Evolutionary conservation across 2,113 vertebrate genomes (phyloP).

Genomic region (Bothrops jararaca): DNA sequence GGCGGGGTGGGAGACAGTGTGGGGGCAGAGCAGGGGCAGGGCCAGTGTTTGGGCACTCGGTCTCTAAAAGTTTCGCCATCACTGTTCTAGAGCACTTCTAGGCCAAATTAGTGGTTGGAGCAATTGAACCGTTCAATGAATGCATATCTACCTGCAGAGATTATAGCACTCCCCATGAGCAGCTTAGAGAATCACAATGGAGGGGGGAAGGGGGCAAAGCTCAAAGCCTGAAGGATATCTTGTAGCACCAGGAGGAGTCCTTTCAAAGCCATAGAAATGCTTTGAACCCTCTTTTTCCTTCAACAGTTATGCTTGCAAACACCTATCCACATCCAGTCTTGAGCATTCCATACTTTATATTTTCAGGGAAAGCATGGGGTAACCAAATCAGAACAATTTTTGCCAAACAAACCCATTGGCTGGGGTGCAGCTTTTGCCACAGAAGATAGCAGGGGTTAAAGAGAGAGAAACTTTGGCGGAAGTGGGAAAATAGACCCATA

Average conservation of each 20-base stretch:
- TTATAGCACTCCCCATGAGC: not conserved
- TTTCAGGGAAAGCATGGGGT: not conserved
- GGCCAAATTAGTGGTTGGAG: not conserved
- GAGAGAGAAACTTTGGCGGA: not conserved
- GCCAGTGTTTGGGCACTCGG: too few species aligned
- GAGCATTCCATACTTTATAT: not conserved
- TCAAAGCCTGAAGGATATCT: not conserved
- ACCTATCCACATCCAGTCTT: not conserved
- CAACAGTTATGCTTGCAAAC: not conserved
- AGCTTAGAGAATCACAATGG: not conserved
- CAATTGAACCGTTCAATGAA: not conserved
- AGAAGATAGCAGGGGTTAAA: not conserved
- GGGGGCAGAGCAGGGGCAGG: too few species aligned
- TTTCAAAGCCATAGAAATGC: not conserved
- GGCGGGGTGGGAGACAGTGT: too few species aligned
- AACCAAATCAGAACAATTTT: not conserved
- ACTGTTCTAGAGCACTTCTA: not conserved
- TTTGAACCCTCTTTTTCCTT: not conserved
- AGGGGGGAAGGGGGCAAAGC: not conserved
- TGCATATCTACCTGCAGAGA: not conserved
- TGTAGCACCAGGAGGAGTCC: not conserved
- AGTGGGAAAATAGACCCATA: not conserved
- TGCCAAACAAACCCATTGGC: not conserved
- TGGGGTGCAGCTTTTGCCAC: not conserved
- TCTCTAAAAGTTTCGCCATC: too few species aligned